phyloP scores from a whole-genome alignment of 2,888 invertebrate genomes.

The Schrankia costaestrigalis region DNA sequence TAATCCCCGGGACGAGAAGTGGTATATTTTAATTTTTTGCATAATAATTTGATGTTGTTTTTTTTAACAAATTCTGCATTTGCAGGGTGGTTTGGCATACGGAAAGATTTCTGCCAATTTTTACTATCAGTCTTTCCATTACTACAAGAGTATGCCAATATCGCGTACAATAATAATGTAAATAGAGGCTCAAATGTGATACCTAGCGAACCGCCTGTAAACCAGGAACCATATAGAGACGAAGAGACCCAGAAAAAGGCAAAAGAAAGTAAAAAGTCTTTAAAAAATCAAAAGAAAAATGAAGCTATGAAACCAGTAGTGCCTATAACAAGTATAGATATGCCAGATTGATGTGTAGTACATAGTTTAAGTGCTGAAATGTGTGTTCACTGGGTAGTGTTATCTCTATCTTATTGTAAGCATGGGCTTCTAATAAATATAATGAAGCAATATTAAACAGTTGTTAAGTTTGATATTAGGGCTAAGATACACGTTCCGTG shows the following conservation, averaged over 20 bases:
- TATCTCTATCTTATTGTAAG: slow-evolving; percentile 30
- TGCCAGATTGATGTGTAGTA: slow-evolving; percentile 87
- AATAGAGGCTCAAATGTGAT: slow-evolving; percentile 50
- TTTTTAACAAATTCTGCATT: slow-evolving; percentile 26
- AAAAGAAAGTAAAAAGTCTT: slow-evolving; percentile 82
- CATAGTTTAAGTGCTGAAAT: slow-evolving; percentile 35
- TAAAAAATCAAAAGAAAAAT: slow-evolving; percentile 86
- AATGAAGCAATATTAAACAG: slow-evolving; percentile 58
- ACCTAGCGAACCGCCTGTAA: slow-evolving; percentile 59
- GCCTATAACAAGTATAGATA: slow-evolving; percentile 93
- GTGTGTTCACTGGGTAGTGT: slow-evolving; percentile 66
- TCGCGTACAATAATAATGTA: slow-evolving; percentile 91
- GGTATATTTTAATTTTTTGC: no score
- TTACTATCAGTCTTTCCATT: slow-evolving; percentile 96
- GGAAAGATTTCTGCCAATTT: slow-evolving; percentile 98
- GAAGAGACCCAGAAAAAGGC: slow-evolving; percentile 68
- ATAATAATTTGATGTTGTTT: neutral
- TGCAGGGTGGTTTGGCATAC: slow-evolving; percentile 99
- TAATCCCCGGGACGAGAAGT: no score
- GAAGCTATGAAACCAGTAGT: slow-evolving; percentile 92
- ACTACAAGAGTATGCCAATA: slow-evolving; percentile 98
- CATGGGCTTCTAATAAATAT: slow-evolving; percentile 44
- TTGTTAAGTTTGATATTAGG: slow-evolving; percentile 70
- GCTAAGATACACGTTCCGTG: slow-evolving; percentile 41
- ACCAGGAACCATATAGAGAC: slow-evolving; percentile 72